phyloP scores from a whole-genome alignment of 1,140 invertebrate species.

The Ditylenchus dipsaci region DNA sequence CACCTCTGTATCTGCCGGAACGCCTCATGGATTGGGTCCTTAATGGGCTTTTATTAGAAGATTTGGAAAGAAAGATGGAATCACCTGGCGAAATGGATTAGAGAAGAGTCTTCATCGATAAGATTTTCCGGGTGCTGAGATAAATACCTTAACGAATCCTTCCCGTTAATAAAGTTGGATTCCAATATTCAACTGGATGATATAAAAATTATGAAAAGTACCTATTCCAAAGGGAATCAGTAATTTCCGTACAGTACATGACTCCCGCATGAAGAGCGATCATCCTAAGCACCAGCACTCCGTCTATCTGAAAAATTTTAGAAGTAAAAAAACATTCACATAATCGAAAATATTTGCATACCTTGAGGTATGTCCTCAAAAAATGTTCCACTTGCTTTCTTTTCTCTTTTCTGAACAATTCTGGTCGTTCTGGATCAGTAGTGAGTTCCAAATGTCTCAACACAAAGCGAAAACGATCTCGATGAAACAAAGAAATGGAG shows the following conservation, averaged over 20 bases:
- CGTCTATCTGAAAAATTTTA: constrained; percentile 47
- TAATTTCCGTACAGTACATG: constrained; percentile 58
- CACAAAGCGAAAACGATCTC: constrained; percentile 56
- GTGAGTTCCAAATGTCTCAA: constrained; percentile 56
- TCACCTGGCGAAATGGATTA: constrained; percentile 57
- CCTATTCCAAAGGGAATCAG: constrained; percentile 57
- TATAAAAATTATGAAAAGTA: constrained; percentile 36
- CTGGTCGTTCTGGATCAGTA: constrained; percentile 55
- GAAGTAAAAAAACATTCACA: not conserved
- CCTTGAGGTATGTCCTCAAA: constrained; percentile 55
- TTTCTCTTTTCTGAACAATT: constrained; percentile 57
- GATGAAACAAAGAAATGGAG: constrained; percentile 56
- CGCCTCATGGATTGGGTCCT: constrained; percentile 46
- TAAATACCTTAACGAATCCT: no score
- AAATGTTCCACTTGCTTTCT: constrained; percentile 58
- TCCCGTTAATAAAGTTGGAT: no score
- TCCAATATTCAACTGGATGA: no score
- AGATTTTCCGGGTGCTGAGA: constrained; percentile 55
- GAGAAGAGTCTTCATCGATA: constrained; percentile 56
- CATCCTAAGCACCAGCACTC: constrained; percentile 54
- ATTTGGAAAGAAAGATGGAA: not conserved
- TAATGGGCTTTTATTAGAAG: not conserved
- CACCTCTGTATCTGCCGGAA: not conserved
- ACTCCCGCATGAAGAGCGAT: constrained; percentile 57
- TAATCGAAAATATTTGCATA: constrained; percentile 23